A percentile compares a stretch with the other conserved stretches of the same genome.
Conservation (phyloP, 2,888 invertebrate species). For the Acronicta aceris region DNA sequence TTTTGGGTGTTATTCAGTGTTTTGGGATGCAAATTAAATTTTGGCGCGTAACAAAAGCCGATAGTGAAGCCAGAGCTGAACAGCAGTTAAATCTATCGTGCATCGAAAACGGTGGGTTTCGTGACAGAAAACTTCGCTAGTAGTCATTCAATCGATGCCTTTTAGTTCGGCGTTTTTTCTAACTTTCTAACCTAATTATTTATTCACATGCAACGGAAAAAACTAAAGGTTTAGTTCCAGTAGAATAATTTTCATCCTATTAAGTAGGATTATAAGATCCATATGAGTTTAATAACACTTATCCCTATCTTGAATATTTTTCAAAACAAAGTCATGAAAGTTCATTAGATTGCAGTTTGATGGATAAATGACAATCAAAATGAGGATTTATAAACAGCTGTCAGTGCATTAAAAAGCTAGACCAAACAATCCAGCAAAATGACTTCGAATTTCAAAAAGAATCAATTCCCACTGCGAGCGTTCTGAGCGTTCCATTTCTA, state of each 20-base stretch:
- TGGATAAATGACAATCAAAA: constrained; percentile 13
- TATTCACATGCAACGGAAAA: constrained; percentile 69
- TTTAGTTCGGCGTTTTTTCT: constrained; percentile 69
- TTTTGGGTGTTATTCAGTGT: constrained; percentile 42
- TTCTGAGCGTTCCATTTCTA: constrained; percentile 68
- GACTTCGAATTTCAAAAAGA: constrained; percentile 55
- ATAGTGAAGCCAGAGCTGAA: constrained; percentile 63
- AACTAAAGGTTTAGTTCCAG: constrained; percentile 5
- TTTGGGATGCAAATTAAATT: constrained; percentile 48
- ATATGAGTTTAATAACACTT: too few relatives aligned
- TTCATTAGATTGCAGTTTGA: not conserved
- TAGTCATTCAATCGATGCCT: constrained; percentile 80
- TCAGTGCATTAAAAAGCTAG: constrained; percentile 20
- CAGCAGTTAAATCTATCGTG: constrained; percentile 85
- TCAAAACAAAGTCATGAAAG: not conserved
- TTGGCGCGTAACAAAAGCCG: constrained; percentile 65
- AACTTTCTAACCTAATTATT: constrained; percentile 78
- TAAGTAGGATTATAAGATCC: not conserved
- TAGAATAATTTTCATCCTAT: not conserved
- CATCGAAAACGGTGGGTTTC: constrained; percentile 76
- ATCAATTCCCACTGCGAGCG: constrained; percentile 47
- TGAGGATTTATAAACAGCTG: constrained; percentile 23
- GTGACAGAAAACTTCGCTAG: constrained; percentile 77
- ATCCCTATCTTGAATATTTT: too few relatives aligned
- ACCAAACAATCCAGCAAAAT: constrained; percentile 32